Evolutionary conservation across 1,140 invertebrate genomes (phyloP), one percentile per base, ranked within the genome.

Genomic region (Trachymyrmex septentrionalis): DNA sequence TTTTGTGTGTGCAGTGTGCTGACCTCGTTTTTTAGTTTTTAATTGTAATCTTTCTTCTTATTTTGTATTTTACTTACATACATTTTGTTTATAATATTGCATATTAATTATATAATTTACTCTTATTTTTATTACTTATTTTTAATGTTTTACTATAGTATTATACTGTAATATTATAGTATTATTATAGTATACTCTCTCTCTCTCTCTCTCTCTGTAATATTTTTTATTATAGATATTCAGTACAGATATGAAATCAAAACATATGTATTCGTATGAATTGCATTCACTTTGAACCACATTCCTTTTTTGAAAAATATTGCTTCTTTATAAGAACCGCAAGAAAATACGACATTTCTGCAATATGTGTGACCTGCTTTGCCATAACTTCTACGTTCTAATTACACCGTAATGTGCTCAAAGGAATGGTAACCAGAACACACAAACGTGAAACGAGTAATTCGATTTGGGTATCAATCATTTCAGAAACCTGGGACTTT

Each of bases 331-430:
- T 16, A 59, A 55, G 0, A 38, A 50, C 7, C 27, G 27, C 44
- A 53, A 67, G 63, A 81, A 57, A 55, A 38, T 69, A 0, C 4
- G 34, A 27, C n/a, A 53, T 16, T 57, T 57, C 14, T 27, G 30
- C 19, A 80, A 67, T 34, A 81, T 27, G 50, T 57, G n/a, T 55
- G 48, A 55, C 50, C 77, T 12, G 78, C 34, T 69, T 71, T 57
- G 9, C 16, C 16, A 30, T 57, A 69, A 69, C 21, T 69, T 81
- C 50, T 53, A 55, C 10, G 16, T 67, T 78, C 7, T 71, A 71
- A 81, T 81, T 71, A 57, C 16, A 19, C 57, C 19, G 16, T 57
- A 81, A 81, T 53, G 21, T 69, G 21, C 30, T 44, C 64, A 44
- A 6, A 50, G 50, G 10, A 81, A 61, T 69, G 16, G n/a, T 44